Evolutionary conservation across 2,888 invertebrate genomes (phyloP), one percentile per base, ranked within the genome.

Genomic region (Synanthedon tipuliformis): DNA sequence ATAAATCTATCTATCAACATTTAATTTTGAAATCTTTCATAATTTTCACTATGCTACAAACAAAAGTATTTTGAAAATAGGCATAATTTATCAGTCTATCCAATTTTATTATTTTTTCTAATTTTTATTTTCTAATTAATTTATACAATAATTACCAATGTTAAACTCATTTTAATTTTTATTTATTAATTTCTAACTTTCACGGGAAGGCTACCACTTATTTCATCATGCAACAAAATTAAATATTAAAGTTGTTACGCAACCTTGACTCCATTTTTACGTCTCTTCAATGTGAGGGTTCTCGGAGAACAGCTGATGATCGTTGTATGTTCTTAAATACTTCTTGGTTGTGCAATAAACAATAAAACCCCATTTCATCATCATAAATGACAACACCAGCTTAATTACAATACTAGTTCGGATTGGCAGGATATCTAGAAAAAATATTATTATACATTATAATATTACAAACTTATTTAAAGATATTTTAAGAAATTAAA

Each of bases 311-410:
- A 87, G 75, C 64, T 84, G 83, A 52, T 83, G 72, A 55, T 84
- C 85, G 54, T 83, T 82, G 60, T 86, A 85, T 2, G 84, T 85
- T 23, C 80, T 70, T 7, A 83, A 69, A 55, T 88, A 89, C 54
- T 76, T 80, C 61, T 77, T 78, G 1, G 85, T 82, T 54, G 76
- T 74, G 55, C 75, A 71, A 64, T 88, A 87, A 45, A 89, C 73
- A 40, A 87, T 54, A 4, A 88, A 58, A 40, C 89, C 89, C 83
- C 88, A 88, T 61, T 89, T 89, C 67, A 84, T 75, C 75, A 88
- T 86, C 78, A 89, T 86, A 61, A 89, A 83, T 0, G 88, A 81
- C 89, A 89, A 89, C 15, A 89, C 78, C 45, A 88, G 62, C 2
- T 83, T 73, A 56, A 89, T 85, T 16, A 88, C 67, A 53, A 81